These are phyloP conservation scores for Anabas testudineus DNA, from an alignment of 2,797 vertebrate genomes.

Conservation along the genomic window DNA sequence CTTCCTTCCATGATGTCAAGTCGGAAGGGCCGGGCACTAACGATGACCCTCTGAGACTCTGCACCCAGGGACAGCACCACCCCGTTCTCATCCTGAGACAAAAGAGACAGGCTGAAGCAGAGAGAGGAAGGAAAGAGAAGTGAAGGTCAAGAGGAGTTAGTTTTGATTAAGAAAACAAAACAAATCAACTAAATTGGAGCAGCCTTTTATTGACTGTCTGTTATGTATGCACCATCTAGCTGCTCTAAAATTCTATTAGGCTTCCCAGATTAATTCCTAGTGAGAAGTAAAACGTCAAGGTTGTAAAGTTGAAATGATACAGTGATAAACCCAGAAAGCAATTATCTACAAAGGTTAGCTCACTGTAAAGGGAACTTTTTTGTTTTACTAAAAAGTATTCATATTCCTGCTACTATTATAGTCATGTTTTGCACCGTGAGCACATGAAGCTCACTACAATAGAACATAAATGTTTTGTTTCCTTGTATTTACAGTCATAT, in stretches of 20 bases:
- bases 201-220: neutral
- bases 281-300: neutral
- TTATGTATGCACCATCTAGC: neutral
- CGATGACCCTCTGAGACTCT: constrained; percentile 87
- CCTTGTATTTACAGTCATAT: neutral
- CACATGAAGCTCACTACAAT: neutral
- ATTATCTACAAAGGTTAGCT: constrained; percentile 2
- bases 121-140: constrained; percentile 1
- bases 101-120: constrained; percentile 70
- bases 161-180: neutral
- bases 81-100: constrained; percentile 89
- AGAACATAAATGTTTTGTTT: neutral
- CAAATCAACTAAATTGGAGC: neutral
- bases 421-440: neutral
- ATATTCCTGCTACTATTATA: neutral
- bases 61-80: constrained; percentile 89
- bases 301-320: neutral
- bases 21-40: constrained; percentile 90
- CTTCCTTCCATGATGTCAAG: constrained; percentile 90
- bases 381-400: neutral
- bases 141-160: constrained; percentile 2
- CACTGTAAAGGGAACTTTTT: neutral
- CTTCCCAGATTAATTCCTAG: neutral
- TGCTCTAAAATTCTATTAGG: neutral
- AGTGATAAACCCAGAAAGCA: neutral